Conservation (phyloP, 2,113 vertebrate species). For the Gymnarchus niloticus region DNA sequence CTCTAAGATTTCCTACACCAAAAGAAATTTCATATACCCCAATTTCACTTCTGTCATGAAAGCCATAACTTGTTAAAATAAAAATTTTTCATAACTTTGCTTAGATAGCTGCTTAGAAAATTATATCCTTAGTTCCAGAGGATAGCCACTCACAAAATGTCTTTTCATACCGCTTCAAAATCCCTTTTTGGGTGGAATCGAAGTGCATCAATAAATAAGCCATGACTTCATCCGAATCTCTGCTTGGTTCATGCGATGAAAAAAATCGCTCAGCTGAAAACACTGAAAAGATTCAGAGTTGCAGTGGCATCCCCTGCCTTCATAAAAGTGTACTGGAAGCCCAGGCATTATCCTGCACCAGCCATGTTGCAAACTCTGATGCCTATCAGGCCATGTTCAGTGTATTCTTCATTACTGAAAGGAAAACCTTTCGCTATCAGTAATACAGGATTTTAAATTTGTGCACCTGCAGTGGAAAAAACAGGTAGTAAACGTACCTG, state of each 20-base stretch:
- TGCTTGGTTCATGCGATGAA: background rate
- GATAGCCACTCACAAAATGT: background rate
- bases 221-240: background rate
- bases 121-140: background rate
- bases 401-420: background rate
- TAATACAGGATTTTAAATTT: background rate
- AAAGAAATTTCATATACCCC: background rate
- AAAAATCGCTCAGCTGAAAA: background rate
- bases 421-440: background rate
- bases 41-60: background rate
- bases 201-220: background rate
- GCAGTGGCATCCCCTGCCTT: background rate
- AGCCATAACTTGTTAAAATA: background rate
- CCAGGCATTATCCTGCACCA: background rate
- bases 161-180: background rate
- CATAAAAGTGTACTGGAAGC: background rate
- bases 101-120: background rate
- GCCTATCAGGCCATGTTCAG: background rate
- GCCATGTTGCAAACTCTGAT: background rate
- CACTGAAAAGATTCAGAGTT: background rate
- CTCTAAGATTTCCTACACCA: background rate
- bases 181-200: background rate
- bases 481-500: background rate
- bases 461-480: background rate
- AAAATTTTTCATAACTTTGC: background rate